Evolutionary conservation across 2,797 vertebrate species (phyloP), one percentile per base, ranked within the genome.

Genomic region (Okamejei kenojei): DNA sequence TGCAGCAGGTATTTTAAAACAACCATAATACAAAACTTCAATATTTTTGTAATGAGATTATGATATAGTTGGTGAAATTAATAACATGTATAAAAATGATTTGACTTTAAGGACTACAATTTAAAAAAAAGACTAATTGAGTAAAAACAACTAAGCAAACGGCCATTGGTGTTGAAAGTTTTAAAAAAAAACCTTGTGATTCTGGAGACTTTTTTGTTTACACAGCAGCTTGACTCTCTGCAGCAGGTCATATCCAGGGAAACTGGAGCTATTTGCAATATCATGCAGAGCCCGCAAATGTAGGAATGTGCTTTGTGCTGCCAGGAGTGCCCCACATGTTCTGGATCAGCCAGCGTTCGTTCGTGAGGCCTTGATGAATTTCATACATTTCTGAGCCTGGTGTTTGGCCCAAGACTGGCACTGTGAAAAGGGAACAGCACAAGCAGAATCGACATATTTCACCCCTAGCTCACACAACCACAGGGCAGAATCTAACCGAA

Each of bases 401-500:
- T 88, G 93, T 79, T 93, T 94, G 78, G 68, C 93, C 93, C 90
- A 80, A 94, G 91, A 68, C 79, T 93, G 93, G 63, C 35, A 35
- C 90, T 94, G 93, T 94, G 73, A 93, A 94, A 29, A 93, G 26
- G 35, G 93, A 80, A 94, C 90, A 80, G 77, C 86, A 86, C 76
- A 92, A 94, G 35, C 32, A 86, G 58, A 45, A 65, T 54, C 80
- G 88, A 45, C 65, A 45, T 73, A 74, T 90, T 93, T 91, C 93
- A 63, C 94, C 93, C 93, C 79, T 58, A 94, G 79, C 93, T 95
- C 93, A 94, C 95, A 94, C 95, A 95, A 94, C 94, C 73, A 93
- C 94, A 94, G 95, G 96, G 96, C 96, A 96, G 96, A 97, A 97
- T 97, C 94, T 96, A 94, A 95, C 95, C 95, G 94, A 94, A 94